Evolutionary conservation across 2,113 vertebrate species (phyloP), one percentile per base, ranked within the genome.

Genomic region (Trinectes maculatus): DNA sequence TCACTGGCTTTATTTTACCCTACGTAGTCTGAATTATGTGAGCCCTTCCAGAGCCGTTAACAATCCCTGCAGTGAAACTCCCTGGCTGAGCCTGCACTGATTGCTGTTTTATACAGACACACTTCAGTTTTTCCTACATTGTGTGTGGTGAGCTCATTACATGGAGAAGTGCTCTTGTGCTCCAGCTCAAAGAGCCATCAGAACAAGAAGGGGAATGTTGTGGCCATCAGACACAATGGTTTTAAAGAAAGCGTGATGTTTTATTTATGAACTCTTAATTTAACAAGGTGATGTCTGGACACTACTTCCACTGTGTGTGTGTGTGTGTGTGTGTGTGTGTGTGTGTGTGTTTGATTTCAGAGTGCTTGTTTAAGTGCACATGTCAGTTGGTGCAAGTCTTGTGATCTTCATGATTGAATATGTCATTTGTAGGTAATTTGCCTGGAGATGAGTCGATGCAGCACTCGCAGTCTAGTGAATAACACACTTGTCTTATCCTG

Each of bases 91-190:
- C 19, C 6, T n/a, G n/a, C 6, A 43, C 0, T 58, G 71, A 79
- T 74, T 71, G 44, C 44, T 67, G 40, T 61, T 67, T 63, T 68
- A 70, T 71, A 51, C 74, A 66, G 74, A 70, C 66, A 56, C 59
- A 51, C 55, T 57, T 7, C 33, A 8, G 24, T 58, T 19, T 10
- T 25, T 29, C 34, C 26, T 52, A 36, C 19, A n/a, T 64, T 34
- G 48, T 65, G 48, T 51, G 31, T 29, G 9, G n/a, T 47, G 62
- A 39, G 26, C 49, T 71, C 13, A 63, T 59, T 48, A 63, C 26
- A 49, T 1, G 53, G 40, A 22, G 25, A 60, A 26, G 42, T 16
- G 36, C 8, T 42, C 5, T 24, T 58, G 33, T 58, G 44, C 42
- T 55, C 22, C 6, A 49, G 0, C 10, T 58, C 2, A 40, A 33